Conservation (phyloP, 2,113 vertebrate species). For the Alces alces region DNA sequence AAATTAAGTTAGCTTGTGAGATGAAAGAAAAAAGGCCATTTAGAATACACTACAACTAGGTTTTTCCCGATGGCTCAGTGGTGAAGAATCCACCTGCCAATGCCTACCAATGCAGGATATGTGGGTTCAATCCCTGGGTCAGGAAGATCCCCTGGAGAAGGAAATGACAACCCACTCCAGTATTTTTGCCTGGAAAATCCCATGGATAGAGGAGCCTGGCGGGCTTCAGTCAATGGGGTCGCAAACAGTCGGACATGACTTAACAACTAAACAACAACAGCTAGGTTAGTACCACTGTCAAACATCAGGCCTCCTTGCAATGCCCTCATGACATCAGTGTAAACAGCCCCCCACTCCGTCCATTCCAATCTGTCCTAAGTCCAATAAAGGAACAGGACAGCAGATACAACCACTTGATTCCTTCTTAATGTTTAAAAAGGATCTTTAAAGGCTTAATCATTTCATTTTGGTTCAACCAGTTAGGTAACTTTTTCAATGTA, state of each 20-base stretch:
- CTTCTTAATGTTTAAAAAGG: neutral
- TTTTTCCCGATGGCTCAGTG: neutral
- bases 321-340: neutral
- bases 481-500: neutral
- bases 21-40: neutral
- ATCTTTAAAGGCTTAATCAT: neutral
- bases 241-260: neutral
- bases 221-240: neutral
- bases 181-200: neutral
- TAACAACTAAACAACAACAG: neutral
- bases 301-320: neutral
- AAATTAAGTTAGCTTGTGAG: neutral
- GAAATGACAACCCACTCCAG: neutral
- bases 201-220: neutral
- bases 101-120: neutral
- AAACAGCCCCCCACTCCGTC: neutral
- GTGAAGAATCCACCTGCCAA: neutral
- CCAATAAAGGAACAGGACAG: neutral
- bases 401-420: neutral
- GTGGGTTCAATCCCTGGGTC: neutral
- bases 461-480: neutral
- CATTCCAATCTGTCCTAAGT: neutral
- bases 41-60: neutral
- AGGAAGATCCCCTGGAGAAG: neutral
- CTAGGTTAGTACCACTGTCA: neutral